These are phyloP conservation scores for Tretioscincus oriximinensis DNA, from an alignment of 2,113 vertebrate species.

Conservation along the genomic window DNA sequence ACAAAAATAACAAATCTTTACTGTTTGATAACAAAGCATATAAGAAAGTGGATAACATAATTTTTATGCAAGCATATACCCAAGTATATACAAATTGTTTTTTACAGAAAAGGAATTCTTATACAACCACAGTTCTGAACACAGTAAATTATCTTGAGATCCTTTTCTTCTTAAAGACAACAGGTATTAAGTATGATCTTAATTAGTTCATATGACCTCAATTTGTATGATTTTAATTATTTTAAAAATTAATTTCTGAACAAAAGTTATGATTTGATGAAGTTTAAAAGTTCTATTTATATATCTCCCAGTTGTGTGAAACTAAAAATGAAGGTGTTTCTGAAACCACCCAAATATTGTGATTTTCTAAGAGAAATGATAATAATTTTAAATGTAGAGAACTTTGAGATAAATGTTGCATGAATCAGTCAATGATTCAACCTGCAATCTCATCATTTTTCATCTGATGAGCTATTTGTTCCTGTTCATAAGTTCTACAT, in stretches of 20 bases:
- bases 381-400: conserved; percentile 7
- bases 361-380: conserved; percentile 28
- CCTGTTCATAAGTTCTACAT: conserved; percentile 2
- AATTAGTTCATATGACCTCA: neutral
- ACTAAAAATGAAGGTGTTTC: conserved; percentile 4
- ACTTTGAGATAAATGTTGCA: conserved; percentile 13
- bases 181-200: neutral
- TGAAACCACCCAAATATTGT: conserved; percentile 20
- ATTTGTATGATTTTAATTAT: neutral
- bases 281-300: neutral
- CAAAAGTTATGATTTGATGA: neutral
- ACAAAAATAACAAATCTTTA: too few relatives aligned
- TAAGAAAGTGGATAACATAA: too few relatives aligned
- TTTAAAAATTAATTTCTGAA: neutral
- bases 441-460: conserved; percentile 50
- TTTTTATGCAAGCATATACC: too few relatives aligned
- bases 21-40: too few relatives aligned
- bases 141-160: neutral
- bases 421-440: conserved; percentile 30
- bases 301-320: neutral
- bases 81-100: too few relatives aligned
- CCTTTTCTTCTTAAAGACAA: neutral
- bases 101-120: too few relatives aligned
- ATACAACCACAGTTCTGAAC: too few relatives aligned
- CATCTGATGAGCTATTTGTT: conserved; percentile 44